Base-by-base conservation (phyloP, 2,113 vertebrate species). In the Butorides virescens region DNA sequence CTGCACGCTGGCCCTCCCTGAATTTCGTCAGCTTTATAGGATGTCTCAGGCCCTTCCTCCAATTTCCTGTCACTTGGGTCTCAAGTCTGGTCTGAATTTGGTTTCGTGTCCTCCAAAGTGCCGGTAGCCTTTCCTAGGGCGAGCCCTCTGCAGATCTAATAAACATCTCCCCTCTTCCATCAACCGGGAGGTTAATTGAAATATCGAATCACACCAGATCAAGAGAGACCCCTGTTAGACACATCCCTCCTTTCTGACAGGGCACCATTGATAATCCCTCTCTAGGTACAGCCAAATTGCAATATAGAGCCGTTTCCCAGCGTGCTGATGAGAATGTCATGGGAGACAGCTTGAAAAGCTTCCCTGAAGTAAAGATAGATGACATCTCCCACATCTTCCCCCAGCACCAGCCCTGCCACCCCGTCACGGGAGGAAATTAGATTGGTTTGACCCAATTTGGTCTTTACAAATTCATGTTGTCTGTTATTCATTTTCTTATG, bases 381-480 rank as follows among this genome's bases (percentile, higher is more conserved):
- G 93, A 86, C 83, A 80, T 66, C 67, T 83, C 82, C 87, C 15
- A 25, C 63, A 6, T 82, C 72, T 75, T 71, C 84, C 73, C 44
- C 68, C 80, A 86, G 76, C 65, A 47, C 50, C 62, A 55, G 20
- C 82, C 85, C 94, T 61, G 67, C 83, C 68, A 84, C 77, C 68
- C 84, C 91, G 59, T 46, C 83, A 42, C 10, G 29, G 88, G 6
- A 66, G 77, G 34, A 92, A 96, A 95, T 96, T 52, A 72, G 47
- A 91, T 87, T 95, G 93, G 7, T 56, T 92, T 95, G 95, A 95
- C 96, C 80, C 89, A 75, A 67, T 94, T 87, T 87, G 80, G 66
- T 67, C 91, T 65, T 82, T 75, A 89, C 52, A 85, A 67, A 94
- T 92, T 61, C 77, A 5, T 4, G 25, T 49, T 94, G 89, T 56